phyloP scores from a whole-genome alignment of 1,140 invertebrate genomes.

The Sycophaga agraensis region DNA sequence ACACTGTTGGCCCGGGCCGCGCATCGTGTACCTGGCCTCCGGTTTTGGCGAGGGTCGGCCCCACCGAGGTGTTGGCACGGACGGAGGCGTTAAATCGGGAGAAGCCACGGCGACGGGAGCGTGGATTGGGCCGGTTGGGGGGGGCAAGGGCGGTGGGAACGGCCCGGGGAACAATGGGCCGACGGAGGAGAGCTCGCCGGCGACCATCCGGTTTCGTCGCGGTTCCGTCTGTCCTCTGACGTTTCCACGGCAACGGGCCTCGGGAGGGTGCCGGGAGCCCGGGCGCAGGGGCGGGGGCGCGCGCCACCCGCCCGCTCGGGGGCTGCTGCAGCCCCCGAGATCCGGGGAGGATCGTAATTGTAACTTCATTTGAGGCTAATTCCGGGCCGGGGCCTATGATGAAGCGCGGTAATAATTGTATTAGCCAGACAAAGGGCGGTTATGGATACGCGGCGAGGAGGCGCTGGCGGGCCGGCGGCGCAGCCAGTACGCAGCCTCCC shows the following conservation, averaged over 20 bases:
- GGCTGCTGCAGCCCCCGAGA: no score
- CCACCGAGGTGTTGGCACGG: no score
- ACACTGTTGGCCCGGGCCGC: no score
- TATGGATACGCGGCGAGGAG: constrained; percentile 55
- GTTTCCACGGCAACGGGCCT: constrained; percentile 59
- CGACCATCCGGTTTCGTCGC: constrained; percentile 58
- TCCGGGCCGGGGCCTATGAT: constrained; percentile 56
- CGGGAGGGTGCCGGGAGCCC: neutral
- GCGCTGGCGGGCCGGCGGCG: constrained; percentile 32
- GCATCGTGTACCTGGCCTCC: no score
- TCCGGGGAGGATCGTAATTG: constrained; percentile 52
- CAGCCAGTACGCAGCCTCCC: constrained; percentile 44
- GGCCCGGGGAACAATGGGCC: no score
- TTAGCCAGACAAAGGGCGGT: constrained; percentile 59
- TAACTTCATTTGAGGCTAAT: constrained; percentile 61
- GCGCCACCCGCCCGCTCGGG: no score
- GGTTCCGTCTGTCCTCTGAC: constrained; percentile 60
- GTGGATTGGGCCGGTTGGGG: no score
- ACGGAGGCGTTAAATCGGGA: no score
- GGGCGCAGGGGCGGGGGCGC: constrained; percentile 7
- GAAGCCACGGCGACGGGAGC: no score
- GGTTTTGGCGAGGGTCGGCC: no score
- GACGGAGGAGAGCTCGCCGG: no score
- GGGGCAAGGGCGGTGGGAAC: no score
- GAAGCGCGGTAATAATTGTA: constrained; percentile 58